Evolutionary conservation across 2,888 invertebrate genomes (phyloP).

Genomic region (Drosophila longiperda): DNA sequence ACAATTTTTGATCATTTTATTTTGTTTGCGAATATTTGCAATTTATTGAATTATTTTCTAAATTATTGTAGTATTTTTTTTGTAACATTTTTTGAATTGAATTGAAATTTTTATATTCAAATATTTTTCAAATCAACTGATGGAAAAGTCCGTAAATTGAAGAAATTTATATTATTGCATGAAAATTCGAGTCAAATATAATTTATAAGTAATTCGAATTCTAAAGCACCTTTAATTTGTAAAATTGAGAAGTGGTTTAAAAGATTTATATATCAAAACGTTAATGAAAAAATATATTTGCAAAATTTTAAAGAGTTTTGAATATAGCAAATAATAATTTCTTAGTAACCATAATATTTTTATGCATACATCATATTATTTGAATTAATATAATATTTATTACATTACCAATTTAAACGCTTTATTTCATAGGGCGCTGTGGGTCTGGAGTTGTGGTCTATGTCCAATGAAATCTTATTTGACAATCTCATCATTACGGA

Average conservation of each 20-base stretch:
- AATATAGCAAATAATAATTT: no score
- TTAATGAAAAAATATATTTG: no score
- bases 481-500: conserved; percentile 98
- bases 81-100: neutral
- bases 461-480: conserved; percentile 97
- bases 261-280: neutral
- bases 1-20: neutral
- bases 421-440: conserved; percentile 90
- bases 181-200: neutral
- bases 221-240: neutral
- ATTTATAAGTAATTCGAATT: neutral
- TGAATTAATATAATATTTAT: neutral
- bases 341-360: no score
- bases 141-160: rapidly evolving
- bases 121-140: neutral
- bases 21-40: neutral
- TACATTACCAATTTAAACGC: neutral
- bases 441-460: conserved; percentile 99
- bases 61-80: no score
- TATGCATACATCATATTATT: neutral
- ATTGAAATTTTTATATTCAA: neutral
- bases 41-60: no score
- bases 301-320: no score
- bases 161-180: neutral
- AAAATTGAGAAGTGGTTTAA: neutral